Evolutionary conservation across 37 sponge, comb jelly and placozoan species (phyloP), one percentile per base, ranked within the genome.

Genomic region (Eunapius fragilis): DNA sequence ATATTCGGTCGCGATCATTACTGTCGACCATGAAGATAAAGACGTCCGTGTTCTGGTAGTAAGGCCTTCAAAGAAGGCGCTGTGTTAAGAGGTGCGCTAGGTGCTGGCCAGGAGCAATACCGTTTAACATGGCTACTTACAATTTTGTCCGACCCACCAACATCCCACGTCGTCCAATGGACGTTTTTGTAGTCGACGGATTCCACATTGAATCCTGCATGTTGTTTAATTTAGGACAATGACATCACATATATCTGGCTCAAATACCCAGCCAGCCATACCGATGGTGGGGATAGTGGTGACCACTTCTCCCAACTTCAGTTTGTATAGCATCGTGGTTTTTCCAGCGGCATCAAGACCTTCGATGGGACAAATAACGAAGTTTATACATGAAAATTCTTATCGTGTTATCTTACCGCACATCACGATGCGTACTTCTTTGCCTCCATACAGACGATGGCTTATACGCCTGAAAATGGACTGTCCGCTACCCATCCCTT

Each of bases 301-400:
- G 58, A 58, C 17, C 58, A 58, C 58, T 17, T 58, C 58, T 69
- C 97, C 97, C 25, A 96, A 78, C 76, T 91, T 96, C 26, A 96
- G 90, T 82, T 91, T 91, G 81, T 96, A 96, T 17, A 96, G 84
- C 3, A 91, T 84, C n/a, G 97, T 93, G 2, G 97, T 96, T 74
- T 96, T 96, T 34, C 97, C 97, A 30, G 92, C 90, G 25, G 94
- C 97, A 89, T 96, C 97, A 13, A 96, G 85, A n/a, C 95, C 95
- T 94, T n/a, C n/a, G n/a, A n/a, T n/a, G n/a, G n/a, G n/a, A n/a
- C n/a, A n/a, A n/a, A n/a, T n/a, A n/a, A n/a, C n/a, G n/a, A n/a
- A n/a, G n/a, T n/a, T n/a, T n/a, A 58, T 58, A 58, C 74, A 72
- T 58, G 19, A 19, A 1, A 17, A 2, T 10, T 19, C 14, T 1